Base-by-base conservation (phyloP, 2,797 vertebrate genomes). In the Phoeniculus purpureus region DNA sequence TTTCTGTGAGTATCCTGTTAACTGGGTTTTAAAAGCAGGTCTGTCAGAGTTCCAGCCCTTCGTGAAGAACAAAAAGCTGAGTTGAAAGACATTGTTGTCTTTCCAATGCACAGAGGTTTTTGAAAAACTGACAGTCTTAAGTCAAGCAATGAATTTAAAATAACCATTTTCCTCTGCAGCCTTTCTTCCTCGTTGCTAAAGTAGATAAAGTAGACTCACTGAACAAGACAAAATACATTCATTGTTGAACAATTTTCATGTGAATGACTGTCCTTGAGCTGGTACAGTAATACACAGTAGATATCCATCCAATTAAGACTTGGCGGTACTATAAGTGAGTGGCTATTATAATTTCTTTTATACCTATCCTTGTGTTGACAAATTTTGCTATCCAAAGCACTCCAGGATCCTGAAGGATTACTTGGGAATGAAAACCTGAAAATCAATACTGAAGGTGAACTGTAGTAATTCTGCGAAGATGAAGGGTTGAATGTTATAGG, bases 181-280 rank as follows among this genome's bases (percentile, higher is more conserved):
- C 82, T 95, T 94, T 93, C 68, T 93, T 92, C 77, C 32, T 45
- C 73, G 43, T 96, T 70, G 67, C 81, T 88, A 80, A 83, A 95
- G 86, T 20, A 83, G 89, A 92, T 96, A 85, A 94, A 85, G 80
- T 82, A 45, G 93, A 65, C 81, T 94, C 17, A 3, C 80, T 85
- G 92, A 95, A 92, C 75, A 91, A 92, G 95, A 92, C 89, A 92
- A 90, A 94, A 95, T 51, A 61, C 85, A 85, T 94, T 96, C 93
- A 86, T 54, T 92, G 78, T 65, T 92, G 90, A 96, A 83, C 87
- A 67, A 86, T 96, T 93, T 96, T 94, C 94, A 82, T 96, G 82
- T 94, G 94, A 96, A 96, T 94, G 92, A 37, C 87, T 92, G 97
- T 96, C 96, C 96, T 97, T 97, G 96, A 97, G 96, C 89, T 77